Conservation (phyloP, 2,113 vertebrate species). For the Empidonax alnorum region DNA sequence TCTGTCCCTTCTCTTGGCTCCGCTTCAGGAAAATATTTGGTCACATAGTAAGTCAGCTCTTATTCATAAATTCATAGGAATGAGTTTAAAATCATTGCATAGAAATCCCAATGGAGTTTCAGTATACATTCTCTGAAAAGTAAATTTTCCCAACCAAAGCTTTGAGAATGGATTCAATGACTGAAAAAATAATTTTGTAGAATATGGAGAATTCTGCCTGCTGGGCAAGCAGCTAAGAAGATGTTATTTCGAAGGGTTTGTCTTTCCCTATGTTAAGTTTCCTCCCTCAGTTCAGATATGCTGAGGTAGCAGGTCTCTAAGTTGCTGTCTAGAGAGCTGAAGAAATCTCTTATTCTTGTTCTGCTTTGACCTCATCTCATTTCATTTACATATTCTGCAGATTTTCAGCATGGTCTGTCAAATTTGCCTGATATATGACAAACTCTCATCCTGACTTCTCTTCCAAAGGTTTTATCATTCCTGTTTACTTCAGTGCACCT, state of each 20-base stretch:
- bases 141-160: not conserved
- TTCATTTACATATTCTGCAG: conserved; percentile 19
- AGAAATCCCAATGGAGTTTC: not conserved
- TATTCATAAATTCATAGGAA: not conserved
- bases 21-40: not conserved
- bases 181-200: not conserved
- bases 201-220: not conserved
- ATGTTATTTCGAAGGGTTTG: not conserved
- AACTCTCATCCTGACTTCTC: not conserved
- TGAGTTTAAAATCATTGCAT: not conserved
- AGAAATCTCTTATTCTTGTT: not conserved
- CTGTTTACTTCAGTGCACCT: not conserved
- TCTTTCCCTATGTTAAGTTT: not conserved
- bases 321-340: not conserved
- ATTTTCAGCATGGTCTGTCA: conserved; percentile 10
- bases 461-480: not conserved
- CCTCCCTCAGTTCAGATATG: not conserved
- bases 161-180: not conserved
- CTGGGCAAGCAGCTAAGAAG: not conserved
- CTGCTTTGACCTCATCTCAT: not conserved
- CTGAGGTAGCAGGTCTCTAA: not conserved
- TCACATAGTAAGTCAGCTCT: not conserved
- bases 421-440: not conserved
- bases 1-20: not conserved
- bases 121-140: not conserved